Evolutionary conservation across 2,888 invertebrate genomes (phyloP), one percentile per base, ranked within the genome.

Genomic region (Cantharis rufa): DNA sequence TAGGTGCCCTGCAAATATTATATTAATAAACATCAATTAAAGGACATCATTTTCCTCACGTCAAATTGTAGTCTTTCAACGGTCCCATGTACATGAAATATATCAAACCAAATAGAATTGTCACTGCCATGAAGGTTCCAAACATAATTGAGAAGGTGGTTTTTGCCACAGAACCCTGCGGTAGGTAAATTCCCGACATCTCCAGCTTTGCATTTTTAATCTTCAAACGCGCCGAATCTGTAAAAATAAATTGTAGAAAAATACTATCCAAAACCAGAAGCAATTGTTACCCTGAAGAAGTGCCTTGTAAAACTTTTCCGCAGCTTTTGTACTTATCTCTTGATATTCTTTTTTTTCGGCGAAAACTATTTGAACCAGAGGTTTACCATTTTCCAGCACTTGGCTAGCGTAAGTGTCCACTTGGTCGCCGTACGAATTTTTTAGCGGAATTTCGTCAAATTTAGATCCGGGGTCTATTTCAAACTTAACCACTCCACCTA

Each of bases 361-460:
- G 70, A 86, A 84, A 62, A 84, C 80, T 10, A 85, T 79, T 73
- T 86, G 86, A 5, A 85, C 79, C 1, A 81, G 18, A 21, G 76
- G 73, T 1, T 76, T 73, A 15, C 69, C 72, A 11, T 74, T 70
- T 11, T 79, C 74, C 2, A 62, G 24, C 2, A 85, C 80, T 76
- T 83, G 83, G 72, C 84, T 85, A 10, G 81, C 83, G 69, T 84
- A 81, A 0, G 81, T 82, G 18, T 82, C 81, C 7, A 82, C 77
- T 13, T 78, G 74, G 69, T 69, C 69, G 32, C 81, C 81, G 15
- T 78, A 72, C 24, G 79, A 80, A 9, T 85, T 75, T 21, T 70
- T 76, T 1, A 74, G 48, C 15, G 79, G 62, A 1, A 85, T 77
- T 5, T 21, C 27, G 0, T 78, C 74, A 15, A 85, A 70, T 18